A percentile compares a stretch with the other conserved stretches of the same genome.
These are phyloP conservation scores for Anolis carolinensis DNA, from an alignment of 2,113 vertebrate genomes.

Conservation along the genomic window DNA sequence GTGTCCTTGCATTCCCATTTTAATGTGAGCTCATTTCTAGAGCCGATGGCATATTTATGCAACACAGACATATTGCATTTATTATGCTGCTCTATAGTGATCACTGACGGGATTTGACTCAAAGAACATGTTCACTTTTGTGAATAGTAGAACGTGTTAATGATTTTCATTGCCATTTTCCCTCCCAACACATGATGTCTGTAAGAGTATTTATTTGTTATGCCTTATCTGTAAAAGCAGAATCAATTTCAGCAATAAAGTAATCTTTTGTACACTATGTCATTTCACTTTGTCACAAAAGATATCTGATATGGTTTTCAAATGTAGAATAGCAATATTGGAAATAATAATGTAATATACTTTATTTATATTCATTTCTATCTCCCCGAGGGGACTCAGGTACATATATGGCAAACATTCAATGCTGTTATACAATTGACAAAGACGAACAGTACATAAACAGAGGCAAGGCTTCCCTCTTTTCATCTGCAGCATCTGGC, in stretches of 20 bases:
- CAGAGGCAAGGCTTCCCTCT: no score
- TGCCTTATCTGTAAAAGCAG: background rate
- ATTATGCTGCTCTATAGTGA: background rate
- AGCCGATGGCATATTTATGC: background rate
- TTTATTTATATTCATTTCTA: no score
- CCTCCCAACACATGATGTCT: constrained; percentile 26
- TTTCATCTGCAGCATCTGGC: no score
- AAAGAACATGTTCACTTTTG: background rate
- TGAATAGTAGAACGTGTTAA: background rate
- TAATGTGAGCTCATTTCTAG: background rate
- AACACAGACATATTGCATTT: background rate
- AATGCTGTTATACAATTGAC: no score
- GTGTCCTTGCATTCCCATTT: background rate
- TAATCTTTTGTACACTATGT: background rate
- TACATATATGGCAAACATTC: no score
- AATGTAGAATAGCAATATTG: background rate
- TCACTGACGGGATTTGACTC: background rate
- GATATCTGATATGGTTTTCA: background rate
- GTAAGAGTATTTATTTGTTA: constrained; percentile 43
- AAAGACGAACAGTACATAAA: no score
- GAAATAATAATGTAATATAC: no score
- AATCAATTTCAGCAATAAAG: constrained; percentile 34
- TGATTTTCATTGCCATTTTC: background rate
- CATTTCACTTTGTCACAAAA: background rate
- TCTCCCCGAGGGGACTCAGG: no score